Percentiles rank a stretch among this genome's conserved stretches.
Conservation (phyloP, 2,797 vertebrate species). For the Cyclura pinguis region DNA sequence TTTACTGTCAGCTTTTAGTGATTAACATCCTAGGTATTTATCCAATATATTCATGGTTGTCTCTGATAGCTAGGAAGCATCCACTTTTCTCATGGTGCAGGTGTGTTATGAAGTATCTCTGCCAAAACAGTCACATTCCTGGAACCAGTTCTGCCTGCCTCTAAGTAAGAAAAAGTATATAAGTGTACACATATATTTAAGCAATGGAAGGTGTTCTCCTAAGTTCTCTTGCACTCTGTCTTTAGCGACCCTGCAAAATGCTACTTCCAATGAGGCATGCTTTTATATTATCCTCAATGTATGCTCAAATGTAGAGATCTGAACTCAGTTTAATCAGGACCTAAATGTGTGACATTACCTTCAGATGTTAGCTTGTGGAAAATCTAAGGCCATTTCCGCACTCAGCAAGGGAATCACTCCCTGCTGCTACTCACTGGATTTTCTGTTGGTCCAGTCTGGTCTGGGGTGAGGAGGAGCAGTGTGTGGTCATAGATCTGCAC, state of each 20-base stretch:
- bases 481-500: too few relatives aligned
- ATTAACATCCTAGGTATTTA: background rate
- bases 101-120: background rate
- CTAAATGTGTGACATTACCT: background rate
- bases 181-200: background rate
- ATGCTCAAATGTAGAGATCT: too few relatives aligned
- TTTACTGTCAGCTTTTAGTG: background rate
- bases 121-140: fast-evolving
- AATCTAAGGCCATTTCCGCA: too few relatives aligned
- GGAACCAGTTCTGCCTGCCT: background rate
- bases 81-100: fast-evolving
- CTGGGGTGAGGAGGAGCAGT: too few relatives aligned
- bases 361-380: too few relatives aligned
- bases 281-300: background rate
- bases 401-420: too few relatives aligned
- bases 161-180: background rate
- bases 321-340: background rate
- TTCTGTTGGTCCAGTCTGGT: too few relatives aligned
- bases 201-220: background rate
- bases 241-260: background rate
- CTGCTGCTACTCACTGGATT: too few relatives aligned
- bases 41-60: background rate
- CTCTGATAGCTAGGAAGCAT: background rate
- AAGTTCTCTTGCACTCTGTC: background rate
- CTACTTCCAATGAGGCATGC: background rate